phyloP scores from a whole-genome alignment of 2,888 invertebrate species.

The Eutolmus rufibarbis region DNA sequence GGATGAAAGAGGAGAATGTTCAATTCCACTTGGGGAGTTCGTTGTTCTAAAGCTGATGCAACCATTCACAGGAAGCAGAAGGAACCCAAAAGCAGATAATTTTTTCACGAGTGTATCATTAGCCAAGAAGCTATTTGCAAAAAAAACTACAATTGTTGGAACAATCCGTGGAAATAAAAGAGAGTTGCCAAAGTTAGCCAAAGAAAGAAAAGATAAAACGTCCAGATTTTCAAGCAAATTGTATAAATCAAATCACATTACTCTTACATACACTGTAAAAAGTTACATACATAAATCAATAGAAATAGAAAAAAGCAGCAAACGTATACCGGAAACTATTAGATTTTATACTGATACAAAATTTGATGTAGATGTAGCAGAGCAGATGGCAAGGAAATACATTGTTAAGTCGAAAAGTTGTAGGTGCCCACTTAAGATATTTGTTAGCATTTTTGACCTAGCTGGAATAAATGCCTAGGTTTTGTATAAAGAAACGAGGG shows the following conservation, averaged over 20 bases:
- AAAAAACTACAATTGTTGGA: slow-evolving; percentile 51
- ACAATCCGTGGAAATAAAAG: too few species aligned
- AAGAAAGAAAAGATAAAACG: neutral
- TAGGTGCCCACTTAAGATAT: slow-evolving; percentile 51
- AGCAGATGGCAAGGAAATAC: too few species aligned
- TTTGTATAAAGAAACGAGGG: slow-evolving; percentile 49
- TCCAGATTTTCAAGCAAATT: neutral
- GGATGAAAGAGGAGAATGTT: slow-evolving; percentile 46
- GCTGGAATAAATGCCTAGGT: slow-evolving; percentile 52
- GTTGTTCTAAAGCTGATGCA: slow-evolving; percentile 51
- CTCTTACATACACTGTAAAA: slow-evolving; percentile 30
- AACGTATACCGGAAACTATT: slow-evolving; percentile 49
- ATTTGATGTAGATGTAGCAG: too few species aligned
- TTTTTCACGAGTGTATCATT: slow-evolving; percentile 44
- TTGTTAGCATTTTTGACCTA: slow-evolving; percentile 51
- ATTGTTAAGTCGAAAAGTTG: too few species aligned
- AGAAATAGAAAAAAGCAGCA: slow-evolving; percentile 37
- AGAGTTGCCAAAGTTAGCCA: neutral
- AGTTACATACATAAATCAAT: slow-evolving; percentile 32
- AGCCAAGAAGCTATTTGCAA: slow-evolving; percentile 48
- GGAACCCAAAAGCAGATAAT: slow-evolving; percentile 47
- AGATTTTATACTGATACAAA: slow-evolving; percentile 48
- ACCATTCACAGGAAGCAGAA: slow-evolving; percentile 49
- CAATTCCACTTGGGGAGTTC: slow-evolving; percentile 48
- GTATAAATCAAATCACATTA: neutral